Evolutionary conservation across 2,113 vertebrate genomes (phyloP), one percentile per base, ranked within the genome.

Genomic region (Chamaea fasciata): DNA sequence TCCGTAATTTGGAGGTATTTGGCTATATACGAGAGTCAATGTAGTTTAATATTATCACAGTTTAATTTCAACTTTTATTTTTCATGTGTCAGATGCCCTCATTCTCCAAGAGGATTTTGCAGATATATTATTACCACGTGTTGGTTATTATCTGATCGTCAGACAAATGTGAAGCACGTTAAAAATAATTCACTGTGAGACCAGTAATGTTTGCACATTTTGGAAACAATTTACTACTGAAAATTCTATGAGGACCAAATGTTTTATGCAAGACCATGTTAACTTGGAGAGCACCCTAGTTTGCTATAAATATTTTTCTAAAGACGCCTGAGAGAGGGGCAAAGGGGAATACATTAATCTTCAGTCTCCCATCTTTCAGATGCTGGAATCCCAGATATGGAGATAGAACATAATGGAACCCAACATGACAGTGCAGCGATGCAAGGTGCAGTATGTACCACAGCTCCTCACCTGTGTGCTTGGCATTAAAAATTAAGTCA

Each of bases 371-470:
- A 8, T 97, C 80, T 98, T 98, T 94, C 97, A 99, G 99, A 99
- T 81, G 97, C 98, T 89, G 98, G 97, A 93, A 98, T 98, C 95
- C 98, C 98, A 77, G 98, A 99, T 13, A 98, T 97, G 94, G 98
- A 99, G 95, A 90, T 97, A 89, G 98, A 99, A 96, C 98, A 98
- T 96, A 98, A 97, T 18, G 98, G 98, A 62, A 98, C 96, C 83
- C 98, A 98, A 90, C 98, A 98, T 81, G 98, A 99, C 84, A 98
- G 97, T 86, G 97, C 98, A 87, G 96, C 98, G 81, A 98, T 98
- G 97, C 98, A 98, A 98, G 98, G 98, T 99, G 96, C 89, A 94
- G 93, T 95, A 95, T 80, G 70, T 90, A 70, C 92, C 86, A 4
- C 76, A 31, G 65, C 86, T 81, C 63, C 35, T 65, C 75, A 20